Base-by-base conservation (phyloP, 2,888 invertebrate species). In the Coleophora deauratella region DNA sequence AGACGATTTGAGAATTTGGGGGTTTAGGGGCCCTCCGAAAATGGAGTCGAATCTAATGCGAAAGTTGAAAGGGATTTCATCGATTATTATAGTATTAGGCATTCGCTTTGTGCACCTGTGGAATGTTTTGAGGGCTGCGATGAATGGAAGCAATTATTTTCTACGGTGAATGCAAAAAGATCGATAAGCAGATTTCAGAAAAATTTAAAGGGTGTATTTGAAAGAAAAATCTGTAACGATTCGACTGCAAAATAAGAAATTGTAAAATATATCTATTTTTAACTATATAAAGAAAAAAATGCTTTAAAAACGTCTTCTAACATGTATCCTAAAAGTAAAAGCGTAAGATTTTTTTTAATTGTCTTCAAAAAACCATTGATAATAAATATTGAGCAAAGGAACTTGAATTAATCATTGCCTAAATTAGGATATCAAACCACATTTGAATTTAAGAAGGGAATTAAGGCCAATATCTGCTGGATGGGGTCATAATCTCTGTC, bases 1-100 rank as follows among this genome's bases (percentile, higher is more conserved):
- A 37, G 35, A 50, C 44, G 46, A 47, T 36, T 28, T 33, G 28
- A 39, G 33, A 8, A 12, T 31, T 37, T 37, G 37, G 37, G 28
- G 36, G 21, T 28, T 21, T 27, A 11, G 21, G 21, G 6, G 21
- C 21, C 21, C 6, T 21, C 21, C 3, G 21, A 21, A 21, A 21
- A 21, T 21, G 6, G 21, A 3, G 21, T 21, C 21, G 21, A 21
- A 4, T 21, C 21, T 6, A 21, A 21, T 21, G 21, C 21, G 21
- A 21, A 21, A 21, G 21, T 21, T 21, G 21, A 21, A 21, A 21
- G 21, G 21, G 6, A 21, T 21, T 21, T 21, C 21, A 21, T 6
- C 21, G 6, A 21, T 21, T 6, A 21, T 21, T 21, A 21, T 21
- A 21, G 9, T 36, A 28, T 2, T 27, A 12, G 13, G 33, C 3